Base-by-base conservation (phyloP, 1,140 invertebrate species). In the Centruroides vittatus region DNA sequence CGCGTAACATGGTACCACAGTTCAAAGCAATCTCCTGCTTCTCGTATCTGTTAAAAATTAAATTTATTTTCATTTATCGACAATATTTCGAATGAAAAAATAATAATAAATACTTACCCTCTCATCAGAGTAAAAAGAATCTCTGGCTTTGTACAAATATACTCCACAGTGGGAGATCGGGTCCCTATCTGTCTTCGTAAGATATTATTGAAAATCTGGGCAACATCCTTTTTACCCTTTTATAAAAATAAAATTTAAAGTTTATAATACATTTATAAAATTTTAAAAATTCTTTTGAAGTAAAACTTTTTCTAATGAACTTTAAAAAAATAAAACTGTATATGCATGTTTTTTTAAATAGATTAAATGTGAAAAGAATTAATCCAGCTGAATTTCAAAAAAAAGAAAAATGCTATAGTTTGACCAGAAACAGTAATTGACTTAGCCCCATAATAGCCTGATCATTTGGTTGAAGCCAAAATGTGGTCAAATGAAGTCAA, bases 171-270 rank as follows among this genome's bases (percentile, higher is more conserved):
- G 47, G 96, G 96, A 57, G 90, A 93, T 65, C 94, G 80, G 53
- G 93, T 95, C 41, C 94, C 95, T 74, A 99, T 98, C 79, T 99
- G 95, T 71, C 96, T 83, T 70, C 95, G 82, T 65, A 99, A 78
- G 70, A 99, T 88, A 82, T 99, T 99, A 76, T 98, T 98, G 76
- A 99, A 98, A 64, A 99, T 95, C 76, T 95, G 90, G 60, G 93
- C 93, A 67, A 98, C 95, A 83, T 99, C 96, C 77, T 99, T 99
- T 74, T 98, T 98, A 12, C 93, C 93, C 84, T 86, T 69, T 53
- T 65, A 66, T 69, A 72, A 64, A 63, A 66, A 67, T 60, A 53
- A 67, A 49, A 58, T 8, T 48, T 23, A 52, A n/a, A 41, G 3
- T 53, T 49, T 11, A 36, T 8, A 35, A 10, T 35, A 65, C 7